Conservation (phyloP, 2,113 vertebrate species). For the Xerus inauris region DNA sequence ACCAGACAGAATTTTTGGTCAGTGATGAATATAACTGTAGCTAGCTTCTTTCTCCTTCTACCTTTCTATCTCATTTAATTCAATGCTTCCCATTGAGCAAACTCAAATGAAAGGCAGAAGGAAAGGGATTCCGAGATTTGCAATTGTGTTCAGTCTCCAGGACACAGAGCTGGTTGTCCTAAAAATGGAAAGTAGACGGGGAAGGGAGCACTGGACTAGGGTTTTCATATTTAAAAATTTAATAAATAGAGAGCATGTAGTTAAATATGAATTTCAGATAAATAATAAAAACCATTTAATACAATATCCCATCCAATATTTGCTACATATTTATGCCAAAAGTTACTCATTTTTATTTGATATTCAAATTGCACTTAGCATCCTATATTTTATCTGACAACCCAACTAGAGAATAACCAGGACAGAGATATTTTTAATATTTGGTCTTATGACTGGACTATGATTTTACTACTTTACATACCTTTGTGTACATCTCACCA, state of each 20-base stretch:
- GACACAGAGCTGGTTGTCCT: background rate
- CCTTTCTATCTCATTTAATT: background rate
- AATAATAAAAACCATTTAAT: background rate
- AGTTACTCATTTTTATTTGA: background rate
- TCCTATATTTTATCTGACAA: background rate
- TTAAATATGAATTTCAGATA: constrained; percentile 34
- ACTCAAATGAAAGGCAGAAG: background rate
- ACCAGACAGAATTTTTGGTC: background rate
- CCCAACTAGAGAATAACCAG: background rate
- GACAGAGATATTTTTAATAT: background rate
- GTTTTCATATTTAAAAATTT: constrained; percentile 14
- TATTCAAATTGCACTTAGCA: background rate
- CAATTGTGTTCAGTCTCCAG: background rate
- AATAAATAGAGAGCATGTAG: background rate
- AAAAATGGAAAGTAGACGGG: background rate
- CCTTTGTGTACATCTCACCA: background rate
- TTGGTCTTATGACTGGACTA: background rate
- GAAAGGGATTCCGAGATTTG: background rate
- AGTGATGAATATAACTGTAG: background rate
- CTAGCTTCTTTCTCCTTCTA: background rate
- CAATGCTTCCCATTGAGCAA: background rate
- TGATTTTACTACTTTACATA: background rate
- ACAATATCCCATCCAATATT: background rate
- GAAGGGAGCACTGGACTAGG: background rate
- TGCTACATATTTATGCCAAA: background rate